Percentiles rank a stretch among this genome's conserved stretches.
Evolutionary conservation across 2,888 invertebrate genomes (phyloP).

Genomic region (Drosophila picticornis): DNA sequence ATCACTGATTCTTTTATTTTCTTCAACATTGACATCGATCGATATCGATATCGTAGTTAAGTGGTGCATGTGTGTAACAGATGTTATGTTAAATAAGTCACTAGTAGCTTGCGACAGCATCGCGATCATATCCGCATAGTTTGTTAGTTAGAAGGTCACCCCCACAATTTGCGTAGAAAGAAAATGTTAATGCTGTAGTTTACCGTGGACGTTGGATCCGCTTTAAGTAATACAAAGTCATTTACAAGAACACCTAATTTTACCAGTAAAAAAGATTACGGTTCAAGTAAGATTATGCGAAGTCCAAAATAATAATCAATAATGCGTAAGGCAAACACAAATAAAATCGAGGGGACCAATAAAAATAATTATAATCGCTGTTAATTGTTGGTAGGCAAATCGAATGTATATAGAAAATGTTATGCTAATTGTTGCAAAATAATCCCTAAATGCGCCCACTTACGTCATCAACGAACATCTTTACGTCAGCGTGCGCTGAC

Average conservation of each 20-base stretch:
- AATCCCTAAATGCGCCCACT: neutral
- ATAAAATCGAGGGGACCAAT: neutral
- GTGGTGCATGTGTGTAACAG: neutral
- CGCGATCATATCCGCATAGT: neutral
- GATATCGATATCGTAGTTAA: neutral
- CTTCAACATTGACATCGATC: neutral
- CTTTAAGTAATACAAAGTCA: neutral
- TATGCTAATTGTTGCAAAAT: neutral
- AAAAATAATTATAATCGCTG: neutral
- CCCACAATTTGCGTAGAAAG: neutral
- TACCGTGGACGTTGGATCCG: neutral
- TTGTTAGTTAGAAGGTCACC: neutral
- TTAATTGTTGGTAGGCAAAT: neutral
- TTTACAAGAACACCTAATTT: neutral
- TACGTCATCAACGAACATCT: constrained; percentile 30
- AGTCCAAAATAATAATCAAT: neutral
- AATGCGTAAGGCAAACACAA: neutral
- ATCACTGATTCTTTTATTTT: neutral
- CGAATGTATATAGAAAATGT: neutral
- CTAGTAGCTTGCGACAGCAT: neutral
- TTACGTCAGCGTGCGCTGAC: constrained; percentile 2
- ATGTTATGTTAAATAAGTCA: neutral
- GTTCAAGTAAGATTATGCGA: neutral
- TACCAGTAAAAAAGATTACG: neutral
- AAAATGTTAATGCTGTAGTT: neutral